phyloP scores from a whole-genome alignment of 2,113 vertebrate species.

The Leptobrachium leishanense region DNA sequence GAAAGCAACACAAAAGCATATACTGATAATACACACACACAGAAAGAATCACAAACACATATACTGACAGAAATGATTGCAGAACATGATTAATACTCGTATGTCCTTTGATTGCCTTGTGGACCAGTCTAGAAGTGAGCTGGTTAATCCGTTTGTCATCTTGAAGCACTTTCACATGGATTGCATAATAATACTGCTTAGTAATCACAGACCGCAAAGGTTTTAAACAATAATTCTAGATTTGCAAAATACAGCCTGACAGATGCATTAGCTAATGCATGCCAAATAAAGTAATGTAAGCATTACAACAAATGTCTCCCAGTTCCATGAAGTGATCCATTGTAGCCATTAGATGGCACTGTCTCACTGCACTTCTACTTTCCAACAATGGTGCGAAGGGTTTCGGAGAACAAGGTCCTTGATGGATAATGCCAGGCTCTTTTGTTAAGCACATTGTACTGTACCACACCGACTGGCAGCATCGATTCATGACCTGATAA shows the following conservation, averaged over 20 bases:
- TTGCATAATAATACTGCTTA: background rate
- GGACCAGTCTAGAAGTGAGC: background rate
- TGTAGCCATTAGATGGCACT: slow-evolving; percentile 46
- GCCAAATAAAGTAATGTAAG: slow-evolving; percentile 8
- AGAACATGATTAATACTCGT: too few relatives aligned
- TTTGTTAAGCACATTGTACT: background rate
- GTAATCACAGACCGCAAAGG: background rate
- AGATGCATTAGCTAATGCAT: slow-evolving; percentile 45
- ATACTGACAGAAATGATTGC: too few relatives aligned
- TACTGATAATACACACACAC: too few relatives aligned
- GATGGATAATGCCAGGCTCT: slow-evolving; percentile 2
- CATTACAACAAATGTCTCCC: slow-evolving; percentile 9
- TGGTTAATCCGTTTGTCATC: background rate
- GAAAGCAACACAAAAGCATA: too few relatives aligned
- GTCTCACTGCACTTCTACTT: slow-evolving; percentile 26
- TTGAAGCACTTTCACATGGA: background rate
- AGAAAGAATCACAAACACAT: too few relatives aligned
- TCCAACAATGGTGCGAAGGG: slow-evolving; percentile 7
- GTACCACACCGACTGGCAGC: background rate
- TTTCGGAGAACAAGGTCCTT: slow-evolving; percentile 36
- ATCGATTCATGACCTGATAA: background rate
- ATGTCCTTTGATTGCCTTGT: background rate
- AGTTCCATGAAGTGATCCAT: slow-evolving; percentile 11
- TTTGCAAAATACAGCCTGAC: slow-evolving; percentile 20
- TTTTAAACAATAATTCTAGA: slow-evolving; percentile 33